phyloP scores from a whole-genome alignment of 2,797 vertebrate genomes.

The Falco peregrinus region DNA sequence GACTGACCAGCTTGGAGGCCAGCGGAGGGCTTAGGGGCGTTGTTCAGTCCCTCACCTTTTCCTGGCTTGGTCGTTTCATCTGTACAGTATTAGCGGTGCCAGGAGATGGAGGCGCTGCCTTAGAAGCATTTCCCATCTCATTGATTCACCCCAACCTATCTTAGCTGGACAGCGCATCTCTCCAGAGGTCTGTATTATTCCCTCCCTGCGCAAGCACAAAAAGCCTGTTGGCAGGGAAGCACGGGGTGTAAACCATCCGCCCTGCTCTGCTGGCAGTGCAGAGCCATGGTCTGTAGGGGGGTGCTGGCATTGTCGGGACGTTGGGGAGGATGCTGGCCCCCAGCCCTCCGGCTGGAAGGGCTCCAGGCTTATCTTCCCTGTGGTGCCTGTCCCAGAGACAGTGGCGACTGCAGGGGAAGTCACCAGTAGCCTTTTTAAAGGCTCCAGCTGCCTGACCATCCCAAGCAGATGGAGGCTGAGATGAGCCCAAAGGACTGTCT shows the following conservation, averaged over 20 bases:
- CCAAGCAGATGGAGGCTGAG: neutral
- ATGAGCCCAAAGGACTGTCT: conserved; percentile 23
- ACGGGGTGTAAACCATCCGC: neutral
- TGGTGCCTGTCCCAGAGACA: neutral
- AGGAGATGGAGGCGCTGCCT: neutral
- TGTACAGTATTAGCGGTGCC: neutral
- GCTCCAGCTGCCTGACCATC: conserved; percentile 27
- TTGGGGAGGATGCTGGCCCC: neutral
- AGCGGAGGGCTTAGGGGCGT: fast-evolving
- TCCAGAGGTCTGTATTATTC: neutral
- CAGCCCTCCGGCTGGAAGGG: neutral
- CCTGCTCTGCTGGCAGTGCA: neutral
- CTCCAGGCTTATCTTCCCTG: neutral
- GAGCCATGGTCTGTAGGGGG: neutral
- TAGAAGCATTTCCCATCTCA: neutral
- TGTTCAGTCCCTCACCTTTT: neutral
- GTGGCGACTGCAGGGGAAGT: neutral
- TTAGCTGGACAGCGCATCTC: neutral
- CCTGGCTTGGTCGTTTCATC: neutral
- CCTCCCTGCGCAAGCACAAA: neutral
- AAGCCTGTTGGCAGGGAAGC: neutral
- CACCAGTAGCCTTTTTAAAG: neutral
- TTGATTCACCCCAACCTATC: neutral
- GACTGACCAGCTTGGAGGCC: neutral
- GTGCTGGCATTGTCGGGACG: neutral